Evolutionary conservation across 2,888 invertebrate genomes (phyloP), one percentile per base, ranked within the genome.

Genomic region (Coelopa pilipes): DNA sequence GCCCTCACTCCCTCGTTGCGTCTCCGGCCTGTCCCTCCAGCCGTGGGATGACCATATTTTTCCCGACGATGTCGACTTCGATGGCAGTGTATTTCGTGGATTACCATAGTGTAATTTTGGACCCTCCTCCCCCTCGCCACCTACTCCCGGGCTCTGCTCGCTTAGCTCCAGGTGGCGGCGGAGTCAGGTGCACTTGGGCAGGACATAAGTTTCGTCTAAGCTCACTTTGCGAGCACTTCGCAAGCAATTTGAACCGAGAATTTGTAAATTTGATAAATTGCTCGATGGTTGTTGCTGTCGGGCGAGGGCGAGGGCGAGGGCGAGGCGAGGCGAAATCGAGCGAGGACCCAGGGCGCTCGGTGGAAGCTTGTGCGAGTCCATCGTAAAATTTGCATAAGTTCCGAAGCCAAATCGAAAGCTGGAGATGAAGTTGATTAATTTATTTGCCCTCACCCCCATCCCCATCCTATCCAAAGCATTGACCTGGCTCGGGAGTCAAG

Each of bases 231-330:
- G 34, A 34, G 57, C 46, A 57, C 57, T 46, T 59, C 45, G 50
- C 13, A 21, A 57, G 19, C 55, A 69, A 19, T 34, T 57, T 57
- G 15, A 57, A 69, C 46, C 45, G 12, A 9, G 69, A 69, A 46
- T 59, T 69, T 21, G 19, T 24, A 66, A 34, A 69, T 69, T 69
- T 69, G 69, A 69, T 69, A 69, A 69, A 69, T 69, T 34, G 34
- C 34, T 34, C 21, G 57, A 46, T 19, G 21, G 49, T 45, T 66
- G 24, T 50, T 19, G 50, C 19, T 50, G 66, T 24, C 10, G n/a
- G 12, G 9, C 50, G 15, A 50, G 21, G 24, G 19, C 5, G 49
- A 15, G 53, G 10, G 3, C 2, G 10, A 5, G 53, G 34, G 7
- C 34, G 4, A 34, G 34, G 34, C 2, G 34, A n/a, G n/a, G n/a